These are phyloP conservation scores for Trachythela sp. DNA, from an alignment of 64 coral and sea anemone species.

Conservation along the genomic window DNA sequence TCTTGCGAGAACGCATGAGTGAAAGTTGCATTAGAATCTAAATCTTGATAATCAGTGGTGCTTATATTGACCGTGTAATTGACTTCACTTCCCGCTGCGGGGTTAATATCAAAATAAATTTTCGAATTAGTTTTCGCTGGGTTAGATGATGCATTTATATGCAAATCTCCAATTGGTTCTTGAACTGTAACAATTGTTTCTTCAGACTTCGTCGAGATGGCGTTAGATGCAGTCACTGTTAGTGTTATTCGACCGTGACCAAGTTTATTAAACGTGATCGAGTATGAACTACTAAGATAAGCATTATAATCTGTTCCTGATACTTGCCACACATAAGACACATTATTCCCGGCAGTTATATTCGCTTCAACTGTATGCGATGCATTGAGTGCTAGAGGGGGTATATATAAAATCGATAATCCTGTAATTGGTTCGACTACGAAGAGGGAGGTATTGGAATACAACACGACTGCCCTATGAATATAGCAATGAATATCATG, in stretches of 20 bases:
- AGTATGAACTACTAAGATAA: neutral
- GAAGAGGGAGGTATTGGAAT: neutral
- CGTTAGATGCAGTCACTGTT: neutral
- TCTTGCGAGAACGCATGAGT: neutral
- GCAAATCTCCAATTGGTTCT: neutral
- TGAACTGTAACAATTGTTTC: neutral
- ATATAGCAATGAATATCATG: neutral
- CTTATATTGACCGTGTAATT: neutral
- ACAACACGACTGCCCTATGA: neutral
- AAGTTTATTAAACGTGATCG: neutral
- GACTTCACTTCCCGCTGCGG: neutral
- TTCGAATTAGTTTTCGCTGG: neutral
- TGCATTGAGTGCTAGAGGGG: neutral
- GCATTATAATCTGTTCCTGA: neutral
- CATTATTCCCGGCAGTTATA: neutral
- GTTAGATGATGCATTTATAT: neutral
- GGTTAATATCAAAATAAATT: neutral
- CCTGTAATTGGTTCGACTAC: neutral
- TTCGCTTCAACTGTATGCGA: neutral
- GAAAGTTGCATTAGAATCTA: neutral
- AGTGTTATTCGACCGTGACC: neutral
- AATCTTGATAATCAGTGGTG: neutral
- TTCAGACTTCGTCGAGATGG: neutral
- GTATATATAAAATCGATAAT: neutral
- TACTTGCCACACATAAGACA: neutral